Conservation (phyloP, 2,888 invertebrate species). For the Eucriotettix oculatus region DNA sequence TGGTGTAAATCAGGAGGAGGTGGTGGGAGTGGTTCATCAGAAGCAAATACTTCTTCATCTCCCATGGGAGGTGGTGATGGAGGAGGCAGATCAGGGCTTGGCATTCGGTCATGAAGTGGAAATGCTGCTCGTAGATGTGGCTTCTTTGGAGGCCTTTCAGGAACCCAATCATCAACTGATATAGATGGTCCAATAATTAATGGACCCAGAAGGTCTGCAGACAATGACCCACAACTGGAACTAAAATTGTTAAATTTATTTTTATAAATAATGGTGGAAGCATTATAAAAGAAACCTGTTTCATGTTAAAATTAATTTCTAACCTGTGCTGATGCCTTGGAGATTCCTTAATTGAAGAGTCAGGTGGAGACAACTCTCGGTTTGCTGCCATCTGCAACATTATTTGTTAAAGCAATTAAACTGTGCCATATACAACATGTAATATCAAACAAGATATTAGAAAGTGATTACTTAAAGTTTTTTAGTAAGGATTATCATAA, state of each 20-base stretch:
- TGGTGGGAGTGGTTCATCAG: slow-evolving; percentile 47
- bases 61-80: slow-evolving; percentile 43
- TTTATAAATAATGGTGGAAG: not conserved
- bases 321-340: slow-evolving; percentile 32
- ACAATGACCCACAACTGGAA: slow-evolving; percentile 39
- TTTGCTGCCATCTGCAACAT: slow-evolving; percentile 6
- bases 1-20: slow-evolving; percentile 36
- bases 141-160: slow-evolving; percentile 63
- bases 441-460: too few species aligned
- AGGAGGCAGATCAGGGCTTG: slow-evolving; percentile 42
- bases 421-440: too few species aligned
- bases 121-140: slow-evolving; percentile 39
- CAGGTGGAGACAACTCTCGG: slow-evolving; percentile 5
- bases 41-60: slow-evolving; percentile 38
- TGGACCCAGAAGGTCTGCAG: slow-evolving; percentile 38
- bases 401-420: too few species aligned
- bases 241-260: slow-evolving; percentile 11
- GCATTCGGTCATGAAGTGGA: slow-evolving; percentile 28
- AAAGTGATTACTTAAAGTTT: too few species aligned
- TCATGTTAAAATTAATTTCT: not conserved
- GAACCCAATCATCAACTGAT: slow-evolving; percentile 49
- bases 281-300: too few species aligned
- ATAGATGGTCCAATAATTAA: slow-evolving; percentile 44
- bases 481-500: too few species aligned
- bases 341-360: slow-evolving; percentile 18